phyloP scores from a whole-genome alignment of 2,113 vertebrate species.

The Agelaius tricolor region DNA sequence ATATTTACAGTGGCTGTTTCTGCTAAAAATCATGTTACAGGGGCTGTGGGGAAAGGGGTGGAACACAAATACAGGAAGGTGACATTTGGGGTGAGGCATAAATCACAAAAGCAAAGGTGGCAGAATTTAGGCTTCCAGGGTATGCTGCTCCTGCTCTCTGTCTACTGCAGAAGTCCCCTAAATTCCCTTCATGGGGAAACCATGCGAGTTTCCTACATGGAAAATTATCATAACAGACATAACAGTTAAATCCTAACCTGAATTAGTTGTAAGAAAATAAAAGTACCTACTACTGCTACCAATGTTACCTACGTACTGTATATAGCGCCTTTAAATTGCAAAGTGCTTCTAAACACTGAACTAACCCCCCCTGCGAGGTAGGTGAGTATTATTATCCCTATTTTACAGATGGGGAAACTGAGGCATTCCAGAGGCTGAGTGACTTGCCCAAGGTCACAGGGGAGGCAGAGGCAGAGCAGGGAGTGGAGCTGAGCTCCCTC shows the following conservation, averaged over 20 bases:
- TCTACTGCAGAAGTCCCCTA: neutral
- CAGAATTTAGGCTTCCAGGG: slow-evolving; percentile 5
- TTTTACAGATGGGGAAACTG: slow-evolving; percentile 71
- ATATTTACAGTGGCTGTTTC: slow-evolving; percentile 44
- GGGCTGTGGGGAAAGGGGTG: neutral
- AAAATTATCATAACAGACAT: neutral
- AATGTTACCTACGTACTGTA: neutral
- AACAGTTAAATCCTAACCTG: slow-evolving; percentile 37
- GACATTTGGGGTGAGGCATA: neutral
- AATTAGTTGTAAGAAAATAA: slow-evolving; percentile 52
- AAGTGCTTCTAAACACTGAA: slow-evolving; percentile 53
- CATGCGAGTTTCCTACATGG: slow-evolving; percentile 21
- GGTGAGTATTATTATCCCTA: slow-evolving; percentile 62
- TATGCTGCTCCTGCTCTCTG: neutral
- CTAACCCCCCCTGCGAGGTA: slow-evolving; percentile 63
- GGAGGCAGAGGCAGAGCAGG: slow-evolving; percentile 23
- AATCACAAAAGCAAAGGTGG: slow-evolving; percentile 15
- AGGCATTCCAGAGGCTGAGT: slow-evolving; percentile 22
- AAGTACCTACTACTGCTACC: neutral
- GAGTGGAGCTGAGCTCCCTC: neutral
- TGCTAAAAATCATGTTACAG: slow-evolving; percentile 12
- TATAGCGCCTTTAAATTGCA: slow-evolving; percentile 50
- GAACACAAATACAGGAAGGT: neutral
- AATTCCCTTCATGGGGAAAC: slow-evolving; percentile 30
- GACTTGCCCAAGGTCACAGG: slow-evolving; percentile 64